Percentiles rank a stretch among this genome's conserved stretches.
Evolutionary conservation across 1,140 invertebrate species (phyloP).

Genomic region (Cryptotermes secundus): DNA sequence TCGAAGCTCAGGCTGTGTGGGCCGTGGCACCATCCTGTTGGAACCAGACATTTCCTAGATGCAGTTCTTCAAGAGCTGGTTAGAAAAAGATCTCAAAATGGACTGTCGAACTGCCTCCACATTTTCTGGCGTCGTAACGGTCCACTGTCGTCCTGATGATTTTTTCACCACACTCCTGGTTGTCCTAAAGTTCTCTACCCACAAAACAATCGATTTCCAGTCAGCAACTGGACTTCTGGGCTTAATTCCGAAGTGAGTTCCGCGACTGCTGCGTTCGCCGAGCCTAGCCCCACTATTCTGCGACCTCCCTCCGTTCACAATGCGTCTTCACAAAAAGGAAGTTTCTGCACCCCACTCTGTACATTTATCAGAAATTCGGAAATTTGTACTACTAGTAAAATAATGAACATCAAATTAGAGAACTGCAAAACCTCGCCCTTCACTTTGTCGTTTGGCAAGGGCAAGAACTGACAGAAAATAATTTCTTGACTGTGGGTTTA

Average conservation of each 20-base stretch:
- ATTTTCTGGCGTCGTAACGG: too few relatives aligned
- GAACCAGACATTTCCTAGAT: too few relatives aligned
- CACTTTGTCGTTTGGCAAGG: conserved; percentile 37
- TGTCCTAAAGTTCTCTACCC: too few relatives aligned
- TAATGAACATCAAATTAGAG: conserved; percentile 11
- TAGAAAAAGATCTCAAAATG: too few relatives aligned
- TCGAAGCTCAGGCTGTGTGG: too few relatives aligned
- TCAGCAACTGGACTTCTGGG: neutral
- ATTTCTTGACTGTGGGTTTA: conserved; percentile 39
- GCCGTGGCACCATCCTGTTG: too few relatives aligned
- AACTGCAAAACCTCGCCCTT: conserved; percentile 37
- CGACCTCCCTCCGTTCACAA: neutral
- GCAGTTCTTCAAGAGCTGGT: too few relatives aligned
- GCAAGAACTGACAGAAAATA: conserved; percentile 38
- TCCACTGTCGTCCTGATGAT: too few relatives aligned
- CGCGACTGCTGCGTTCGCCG: too few relatives aligned
- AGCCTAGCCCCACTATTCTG: neutral
- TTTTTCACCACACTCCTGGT: too few relatives aligned
- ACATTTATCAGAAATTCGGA: neutral
- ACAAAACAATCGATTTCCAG: too few relatives aligned
- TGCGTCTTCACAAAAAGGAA: neutral
- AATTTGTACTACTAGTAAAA: neutral
- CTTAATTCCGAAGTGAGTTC: neutral
- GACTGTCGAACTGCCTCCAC: too few relatives aligned
- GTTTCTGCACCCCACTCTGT: neutral